A percentile compares a stretch with the other conserved stretches of the same genome.
Evolutionary conservation across 2,797 vertebrate genomes (phyloP).

Genomic region (Enteromius thamalakanensis): DNA sequence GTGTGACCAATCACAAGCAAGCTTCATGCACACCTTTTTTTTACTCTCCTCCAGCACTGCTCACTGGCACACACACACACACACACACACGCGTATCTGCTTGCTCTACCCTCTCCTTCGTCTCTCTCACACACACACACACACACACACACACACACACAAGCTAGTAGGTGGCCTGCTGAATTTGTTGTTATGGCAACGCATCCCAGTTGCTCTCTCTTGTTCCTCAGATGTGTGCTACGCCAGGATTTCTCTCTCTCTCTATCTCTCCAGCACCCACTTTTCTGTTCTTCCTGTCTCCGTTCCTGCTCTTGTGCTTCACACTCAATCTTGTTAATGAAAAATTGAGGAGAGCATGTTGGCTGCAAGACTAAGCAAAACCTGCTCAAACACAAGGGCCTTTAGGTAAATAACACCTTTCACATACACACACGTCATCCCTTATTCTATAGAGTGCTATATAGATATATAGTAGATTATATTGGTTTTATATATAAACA

Average conservation of each 20-base stretch:
- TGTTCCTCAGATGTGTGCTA: slow-evolving; percentile 70
- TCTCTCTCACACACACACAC: slow-evolving; percentile 33
- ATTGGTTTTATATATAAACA: neutral
- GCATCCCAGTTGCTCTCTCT: slow-evolving; percentile 77
- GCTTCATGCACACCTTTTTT: slow-evolving; percentile 75
- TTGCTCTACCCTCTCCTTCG: slow-evolving; percentile 35
- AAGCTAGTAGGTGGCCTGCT: slow-evolving; percentile 78
- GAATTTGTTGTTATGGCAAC: slow-evolving; percentile 83
- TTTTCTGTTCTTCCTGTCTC: slow-evolving; percentile 53
- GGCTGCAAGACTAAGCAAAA: slow-evolving; percentile 68
- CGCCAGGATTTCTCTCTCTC: slow-evolving; percentile 58
- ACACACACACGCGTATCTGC: neutral
- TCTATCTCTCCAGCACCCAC: slow-evolving; percentile 12
- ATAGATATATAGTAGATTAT: neutral
- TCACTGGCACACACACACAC: slow-evolving; percentile 67
- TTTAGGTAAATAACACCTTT: neutral
- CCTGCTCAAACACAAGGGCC: neutral
- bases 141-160: slow-evolving; percentile 31
- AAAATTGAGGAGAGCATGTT: slow-evolving; percentile 73
- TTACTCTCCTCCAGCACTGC: slow-evolving; percentile 78
- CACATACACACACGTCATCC: neutral
- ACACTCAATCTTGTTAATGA: slow-evolving; percentile 76
- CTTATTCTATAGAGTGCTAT: neutral
- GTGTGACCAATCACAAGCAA: slow-evolving; percentile 84
- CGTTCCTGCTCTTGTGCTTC: slow-evolving; percentile 55